Conservation (phyloP, 2,888 invertebrate genomes). For the Gastrophysa polygoni region DNA sequence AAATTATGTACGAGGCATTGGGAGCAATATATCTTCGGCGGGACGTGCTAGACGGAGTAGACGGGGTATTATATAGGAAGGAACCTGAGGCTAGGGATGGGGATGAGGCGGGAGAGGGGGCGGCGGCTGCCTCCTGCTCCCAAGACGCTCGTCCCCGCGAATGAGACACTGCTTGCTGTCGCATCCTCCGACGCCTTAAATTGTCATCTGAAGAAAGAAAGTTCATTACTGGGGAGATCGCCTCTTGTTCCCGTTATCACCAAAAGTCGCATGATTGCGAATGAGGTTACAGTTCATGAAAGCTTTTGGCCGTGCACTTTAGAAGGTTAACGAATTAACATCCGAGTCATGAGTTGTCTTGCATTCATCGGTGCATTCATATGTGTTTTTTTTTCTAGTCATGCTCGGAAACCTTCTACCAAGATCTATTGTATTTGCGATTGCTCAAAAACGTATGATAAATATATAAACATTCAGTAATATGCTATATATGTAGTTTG, state of each 20-base stretch:
- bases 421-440: no score
- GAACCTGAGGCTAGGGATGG: constrained; percentile 52
- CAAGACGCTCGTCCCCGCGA: constrained; percentile 57
- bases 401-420: no score
- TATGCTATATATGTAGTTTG: no score
- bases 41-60: constrained; percentile 61
- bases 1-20: constrained; percentile 62
- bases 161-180: constrained; percentile 57
- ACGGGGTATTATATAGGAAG: constrained; percentile 59
- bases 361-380: no score
- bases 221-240: constrained; percentile 46
- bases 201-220: constrained; percentile 56
- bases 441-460: no score
- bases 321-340: no score
- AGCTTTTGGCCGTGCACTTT: no score
- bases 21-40: constrained; percentile 59
- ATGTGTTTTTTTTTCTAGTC: no score
- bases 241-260: constrained; percentile 26
- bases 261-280: constrained; percentile 26
- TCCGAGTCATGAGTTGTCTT: no score
- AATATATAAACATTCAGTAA: no score
- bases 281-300: constrained; percentile 10
- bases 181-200: constrained; percentile 51
- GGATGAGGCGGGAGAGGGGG: constrained; percentile 11
- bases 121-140: constrained; percentile 43